Base-by-base conservation (phyloP, 1,140 invertebrate genomes). In the Drosophila erecta region DNA sequence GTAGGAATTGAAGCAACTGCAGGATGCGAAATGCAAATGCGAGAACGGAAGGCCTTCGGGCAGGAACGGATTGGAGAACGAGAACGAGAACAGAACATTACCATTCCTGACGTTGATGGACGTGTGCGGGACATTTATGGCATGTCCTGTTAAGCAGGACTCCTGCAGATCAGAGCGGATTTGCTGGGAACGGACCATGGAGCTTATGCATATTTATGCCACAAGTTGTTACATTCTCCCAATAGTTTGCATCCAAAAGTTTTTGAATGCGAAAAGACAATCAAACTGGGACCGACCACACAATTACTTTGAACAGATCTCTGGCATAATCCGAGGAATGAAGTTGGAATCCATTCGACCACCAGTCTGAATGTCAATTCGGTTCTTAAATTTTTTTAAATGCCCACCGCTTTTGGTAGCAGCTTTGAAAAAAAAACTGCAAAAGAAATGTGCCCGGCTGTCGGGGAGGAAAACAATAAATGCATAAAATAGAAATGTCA, bases 131-230 rank as follows among this genome's bases (percentile, higher is more conserved):
- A 60, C 69, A 71, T 79, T 86, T 87, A 72, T 69, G 84, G 66
- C 62, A 76, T 50, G 50, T 78, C 46, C 78, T 71, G 61, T 66
- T 72, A 38, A 54, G 22, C 83, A 78, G 75, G 58, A 81, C 74
- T 73, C 71, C 55, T 44, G 70, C 64, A 49, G 57, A 66, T 53
- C 47, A 35, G 30, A 33, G 27, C 30, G 11, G 12, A 27, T 22
- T 50, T 12, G 11, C 70, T 30, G 10, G 38, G 12, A 27, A n/a
- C 37, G 17, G 43, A 46, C 37, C 50, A 33, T 43, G 40, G 10
- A 55, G 79, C 79, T 83, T 83, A 84, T 87, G 84, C 84, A 87
- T 87, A 87, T 87, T 87, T 69, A 87, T 79, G 61, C 43, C 59
- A 59, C 62, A 89, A 89, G 61, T 89, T 89, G 62, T 69, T 79